Base-by-base conservation (phyloP, 2,113 vertebrate species). In the Pelecanus crispus region DNA sequence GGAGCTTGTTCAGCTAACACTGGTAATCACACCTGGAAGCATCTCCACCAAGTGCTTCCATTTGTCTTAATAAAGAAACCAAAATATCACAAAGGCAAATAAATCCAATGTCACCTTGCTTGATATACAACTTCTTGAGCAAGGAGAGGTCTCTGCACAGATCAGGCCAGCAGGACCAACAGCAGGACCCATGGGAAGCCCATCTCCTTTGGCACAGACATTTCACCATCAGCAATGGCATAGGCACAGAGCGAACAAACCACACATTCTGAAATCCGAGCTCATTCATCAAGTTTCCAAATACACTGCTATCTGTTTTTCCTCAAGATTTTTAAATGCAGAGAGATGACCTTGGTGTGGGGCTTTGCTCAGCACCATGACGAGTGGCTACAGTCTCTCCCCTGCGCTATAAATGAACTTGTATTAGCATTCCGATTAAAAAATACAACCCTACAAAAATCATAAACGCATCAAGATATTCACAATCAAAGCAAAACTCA, bases 371-470 rank as follows among this genome's bases (percentile, higher is more conserved):
- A 59, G 59, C 0, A 1, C 52, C 18, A 10, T 4, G 38, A 40
- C 0, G 1, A 67, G 50, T 2, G 15, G 24, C 32, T 72, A 38
- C 26, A 55, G 38, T 9, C 44, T 58, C 65, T 40, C 29, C 44
- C 2, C 22, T 28, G 40, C 0, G 0, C 75, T 67, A 8, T 7
- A 31, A 22, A 3, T 2, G 6, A 8, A 44, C 34, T 68, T 2
- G 0, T 12, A 21, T 90, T 47, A 67, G 14, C 17, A 81, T 5
- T 0, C 8, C 0, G 2, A 34, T 38, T 63, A 58, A 80, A 90
- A 91, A 63, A 42, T 2, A 67, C 11, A 59, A 72, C 8, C 16
- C 47, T 72, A 61, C 28, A 79, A 52, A 87, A 88, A 52, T 6
- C 55, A 31, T 4, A 28, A 68, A 62, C 0, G 1, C 44, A 38